Evolutionary conservation across 2,797 vertebrate species (phyloP).

Genomic region (Aphelocoma californica): DNA sequence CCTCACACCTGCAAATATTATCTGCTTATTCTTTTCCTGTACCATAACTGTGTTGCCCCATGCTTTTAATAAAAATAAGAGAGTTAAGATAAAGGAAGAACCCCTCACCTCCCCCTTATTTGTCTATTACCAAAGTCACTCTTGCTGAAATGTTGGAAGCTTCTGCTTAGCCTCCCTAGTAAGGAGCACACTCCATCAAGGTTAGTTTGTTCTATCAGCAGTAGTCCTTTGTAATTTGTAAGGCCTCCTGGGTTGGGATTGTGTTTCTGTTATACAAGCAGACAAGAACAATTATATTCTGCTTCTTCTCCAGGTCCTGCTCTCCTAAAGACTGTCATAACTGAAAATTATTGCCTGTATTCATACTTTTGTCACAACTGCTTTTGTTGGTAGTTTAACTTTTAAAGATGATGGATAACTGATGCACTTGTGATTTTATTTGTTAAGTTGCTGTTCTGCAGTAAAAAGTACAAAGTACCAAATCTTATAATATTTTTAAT

Average conservation of each 20-base stretch:
- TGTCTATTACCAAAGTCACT: neutral
- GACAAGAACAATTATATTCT: neutral
- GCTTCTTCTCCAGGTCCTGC: neutral
- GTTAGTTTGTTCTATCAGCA: neutral
- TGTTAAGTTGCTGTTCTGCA: neutral
- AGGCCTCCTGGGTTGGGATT: neutral
- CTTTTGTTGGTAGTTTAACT: neutral
- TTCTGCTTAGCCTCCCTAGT: neutral
- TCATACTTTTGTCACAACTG: neutral
- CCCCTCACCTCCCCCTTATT: accelerated
- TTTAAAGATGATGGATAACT: neutral
- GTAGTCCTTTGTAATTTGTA: neutral
- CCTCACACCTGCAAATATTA: neutral
- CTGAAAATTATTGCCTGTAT: neutral
- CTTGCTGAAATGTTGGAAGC: neutral
- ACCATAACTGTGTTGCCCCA: neutral
- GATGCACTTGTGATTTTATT: neutral
- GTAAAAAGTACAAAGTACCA: neutral
- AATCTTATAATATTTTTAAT: neutral
- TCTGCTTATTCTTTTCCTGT: neutral
- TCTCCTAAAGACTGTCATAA: neutral
- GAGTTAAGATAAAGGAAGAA: neutral
- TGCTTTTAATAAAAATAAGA: neutral
- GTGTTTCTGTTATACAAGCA: neutral
- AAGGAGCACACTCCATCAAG: neutral